Evolutionary conservation across 2,113 vertebrate genomes (phyloP).

Genomic region (Regulus satrapa): DNA sequence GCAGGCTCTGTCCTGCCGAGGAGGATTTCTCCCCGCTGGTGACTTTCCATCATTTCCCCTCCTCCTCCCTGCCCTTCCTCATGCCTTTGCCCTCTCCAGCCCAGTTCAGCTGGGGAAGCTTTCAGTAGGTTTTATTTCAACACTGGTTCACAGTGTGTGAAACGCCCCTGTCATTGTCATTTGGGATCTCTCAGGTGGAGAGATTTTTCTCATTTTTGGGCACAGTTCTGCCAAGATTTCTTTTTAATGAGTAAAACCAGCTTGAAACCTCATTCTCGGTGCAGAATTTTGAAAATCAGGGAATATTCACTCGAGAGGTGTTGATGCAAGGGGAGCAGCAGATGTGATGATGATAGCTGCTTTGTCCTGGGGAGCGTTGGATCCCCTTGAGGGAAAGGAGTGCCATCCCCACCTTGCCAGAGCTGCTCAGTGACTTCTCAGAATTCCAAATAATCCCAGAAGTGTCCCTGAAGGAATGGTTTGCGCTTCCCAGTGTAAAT

Average conservation of each 20-base stretch:
- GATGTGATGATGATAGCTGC: neutral
- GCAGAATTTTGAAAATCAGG: neutral
- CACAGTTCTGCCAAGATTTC: neutral
- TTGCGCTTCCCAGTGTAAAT: neutral
- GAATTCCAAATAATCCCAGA: too few relatives aligned
- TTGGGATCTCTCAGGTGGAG: neutral
- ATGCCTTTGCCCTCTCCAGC: neutral
- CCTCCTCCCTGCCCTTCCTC: too few relatives aligned
- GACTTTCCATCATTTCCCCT: neutral
- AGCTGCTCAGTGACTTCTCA: too few relatives aligned
- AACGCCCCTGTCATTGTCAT: neutral
- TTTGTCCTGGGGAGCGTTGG: neutral
- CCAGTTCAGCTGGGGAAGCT: rapidly evolving
- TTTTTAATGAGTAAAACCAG: neutral
- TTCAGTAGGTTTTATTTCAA: neutral
- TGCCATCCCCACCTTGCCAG: neutral
- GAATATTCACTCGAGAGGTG: neutral
- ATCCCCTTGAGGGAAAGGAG: neutral
- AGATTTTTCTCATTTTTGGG: neutral
- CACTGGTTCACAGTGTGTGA: neutral
- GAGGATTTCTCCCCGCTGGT: neutral
- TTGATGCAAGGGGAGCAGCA: neutral
- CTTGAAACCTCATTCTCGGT: neutral
- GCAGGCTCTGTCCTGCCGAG: neutral
- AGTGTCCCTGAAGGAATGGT: neutral